phyloP scores from a whole-genome alignment of 2,888 invertebrate species.

The Nomada flava region DNA sequence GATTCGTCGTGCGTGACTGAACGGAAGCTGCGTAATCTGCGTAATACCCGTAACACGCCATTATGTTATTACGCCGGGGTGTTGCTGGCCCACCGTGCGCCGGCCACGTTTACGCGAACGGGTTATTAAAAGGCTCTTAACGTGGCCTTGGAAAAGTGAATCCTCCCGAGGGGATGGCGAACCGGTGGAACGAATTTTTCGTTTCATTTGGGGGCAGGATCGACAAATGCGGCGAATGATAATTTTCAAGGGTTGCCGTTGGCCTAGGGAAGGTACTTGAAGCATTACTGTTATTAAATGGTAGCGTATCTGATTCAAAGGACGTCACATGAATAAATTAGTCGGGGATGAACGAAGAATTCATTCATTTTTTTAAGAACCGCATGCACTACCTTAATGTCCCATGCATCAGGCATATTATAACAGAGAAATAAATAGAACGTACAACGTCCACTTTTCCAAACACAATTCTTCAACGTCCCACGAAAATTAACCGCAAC shows the following conservation, averaged over 20 bases:
- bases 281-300: background rate
- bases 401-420: background rate
- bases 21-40: conserved; percentile 78
- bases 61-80: conserved; percentile 78
- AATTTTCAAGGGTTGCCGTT: background rate
- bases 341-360: too few species aligned
- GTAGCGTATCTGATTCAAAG: too few species aligned
- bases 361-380: too few species aligned
- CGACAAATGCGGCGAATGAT: background rate
- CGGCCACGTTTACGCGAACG: conserved; percentile 17
- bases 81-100: conserved; percentile 59
- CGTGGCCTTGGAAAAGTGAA: conserved; percentile 57
- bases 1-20: conserved; percentile 77
- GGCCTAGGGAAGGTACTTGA: too few species aligned
- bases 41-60: conserved; percentile 78
- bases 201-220: too few species aligned
- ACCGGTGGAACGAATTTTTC: conserved; percentile 1
- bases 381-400: background rate
- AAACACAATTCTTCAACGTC: background rate
- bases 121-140: conserved; percentile 69
- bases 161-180: conserved; percentile 15
- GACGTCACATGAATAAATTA: too few species aligned
- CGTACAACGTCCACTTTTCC: conserved; percentile 10
- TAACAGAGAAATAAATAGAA: background rate
- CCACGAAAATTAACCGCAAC: background rate